Base-by-base conservation (phyloP, 1,140 invertebrate species). In the Trichoplusia ni region DNA sequence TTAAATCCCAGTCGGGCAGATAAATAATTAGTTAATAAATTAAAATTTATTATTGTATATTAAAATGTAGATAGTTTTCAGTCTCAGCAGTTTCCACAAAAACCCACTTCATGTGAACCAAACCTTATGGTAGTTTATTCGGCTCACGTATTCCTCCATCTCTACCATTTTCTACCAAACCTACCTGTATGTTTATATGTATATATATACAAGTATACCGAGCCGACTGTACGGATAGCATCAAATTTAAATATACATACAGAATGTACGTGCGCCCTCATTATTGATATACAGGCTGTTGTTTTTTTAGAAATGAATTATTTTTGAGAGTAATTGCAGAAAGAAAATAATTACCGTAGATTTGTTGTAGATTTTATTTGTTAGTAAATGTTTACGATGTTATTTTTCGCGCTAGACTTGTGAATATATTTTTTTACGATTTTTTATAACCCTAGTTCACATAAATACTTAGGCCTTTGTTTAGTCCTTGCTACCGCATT, bases 181-280 rank as follows among this genome's bases (percentile, higher is more conserved):
- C 56, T 53, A 56, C 64, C 63, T 61, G 61, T 71, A 44, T 69
- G 68, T 40, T 29, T 44, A 53, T 9, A 21, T 18, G 27, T 54
- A 54, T 46, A 56, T 62, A 25, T 53, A 53, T 47, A 59, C 19
- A 69, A 47, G 42, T 21, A 40, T 47, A 42, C 37, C 33, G 53
- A 59, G 44, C 11, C 53, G 69, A 61, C 60, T 69, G 58, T 56
- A 65, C 60, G 64, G 51, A 65, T 59, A 18, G 60, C 69, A 80
- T 82, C 74, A 79, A 79, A 80, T 85, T 85, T 83, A 82, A 85
- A 85, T 83, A 85, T 82, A 83, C 79, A 85, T 83, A 67, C 60
- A 49, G 47, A 64, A 35, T 73, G 78, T 83, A 85, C 81, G 81
- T 85, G 81, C 70, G 73, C 67, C 58, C 81, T 85, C 77, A 83